Evolutionary conservation across 2,888 invertebrate species (phyloP).

Genomic region (Oscheius sp.): DNA sequence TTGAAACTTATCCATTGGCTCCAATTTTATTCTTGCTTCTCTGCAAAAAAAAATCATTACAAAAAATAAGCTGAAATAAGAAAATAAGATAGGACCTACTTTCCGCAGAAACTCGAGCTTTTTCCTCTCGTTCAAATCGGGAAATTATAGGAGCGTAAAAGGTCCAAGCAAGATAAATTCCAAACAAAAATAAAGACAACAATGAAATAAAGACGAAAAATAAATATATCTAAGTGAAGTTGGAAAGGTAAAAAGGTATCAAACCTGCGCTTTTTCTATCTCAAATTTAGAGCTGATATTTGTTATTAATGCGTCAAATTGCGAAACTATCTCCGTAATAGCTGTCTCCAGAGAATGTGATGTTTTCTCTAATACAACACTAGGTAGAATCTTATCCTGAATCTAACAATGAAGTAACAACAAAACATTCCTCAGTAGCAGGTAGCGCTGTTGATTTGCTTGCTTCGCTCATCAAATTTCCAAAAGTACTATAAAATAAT

Average conservation of each 20-base stretch:
- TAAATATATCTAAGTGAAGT: neutral
- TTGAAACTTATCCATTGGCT: conserved; percentile 62
- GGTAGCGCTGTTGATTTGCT: no score
- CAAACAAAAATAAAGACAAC: neutral
- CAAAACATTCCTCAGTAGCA: no score
- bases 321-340: no score
- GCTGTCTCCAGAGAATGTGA: no score
- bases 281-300: neutral
- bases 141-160: neutral
- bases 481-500: no score
- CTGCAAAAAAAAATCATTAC: neutral
- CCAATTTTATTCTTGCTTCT: neutral
- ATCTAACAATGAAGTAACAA: no score
- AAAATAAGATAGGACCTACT: neutral
- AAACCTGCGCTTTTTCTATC: neutral
- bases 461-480: no score
- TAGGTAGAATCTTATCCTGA: no score
- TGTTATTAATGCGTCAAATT: no score
- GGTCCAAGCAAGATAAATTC: neutral
- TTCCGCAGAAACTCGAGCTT: neutral
- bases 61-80: neutral
- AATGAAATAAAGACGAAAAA: neutral
- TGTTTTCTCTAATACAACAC: no score
- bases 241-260: neutral
- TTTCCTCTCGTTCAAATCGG: neutral